These are phyloP conservation scores for Micromesistius poutassou DNA, from an alignment of 2,797 vertebrate genomes.

Conservation along the genomic window DNA sequence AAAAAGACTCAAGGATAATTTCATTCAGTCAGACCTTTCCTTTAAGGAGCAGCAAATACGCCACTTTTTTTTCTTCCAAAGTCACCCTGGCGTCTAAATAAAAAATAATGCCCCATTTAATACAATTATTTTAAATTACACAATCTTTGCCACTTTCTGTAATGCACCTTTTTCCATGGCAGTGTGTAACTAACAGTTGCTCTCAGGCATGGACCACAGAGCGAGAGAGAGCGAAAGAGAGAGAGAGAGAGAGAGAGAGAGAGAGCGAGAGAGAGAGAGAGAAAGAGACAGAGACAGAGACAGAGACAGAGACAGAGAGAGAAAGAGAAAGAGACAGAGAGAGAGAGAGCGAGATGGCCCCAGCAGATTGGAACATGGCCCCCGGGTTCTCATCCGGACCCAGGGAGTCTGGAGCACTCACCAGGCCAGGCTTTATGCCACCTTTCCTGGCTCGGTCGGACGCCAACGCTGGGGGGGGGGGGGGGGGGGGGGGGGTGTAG, in stretches of 20 bases:
- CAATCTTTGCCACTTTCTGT: constrained; percentile 7
- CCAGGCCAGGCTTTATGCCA: constrained; percentile 61
- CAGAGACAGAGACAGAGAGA: constrained; percentile 22
- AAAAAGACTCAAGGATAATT: not conserved
- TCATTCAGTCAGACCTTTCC: not conserved
- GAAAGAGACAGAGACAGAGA: constrained; percentile 26
- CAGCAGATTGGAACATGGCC: constrained; percentile 36
- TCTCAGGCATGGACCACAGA: not conserved
- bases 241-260: constrained; percentile 22
- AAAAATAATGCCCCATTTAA: constrained; percentile 49
- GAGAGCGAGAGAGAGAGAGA: constrained; percentile 24
- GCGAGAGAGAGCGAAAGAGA: constrained; percentile 24
- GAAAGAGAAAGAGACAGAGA: constrained; percentile 28
- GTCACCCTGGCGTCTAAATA: constrained; percentile 39
- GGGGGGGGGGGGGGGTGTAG: constrained; percentile 35
- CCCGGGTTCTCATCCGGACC: constrained; percentile 44
- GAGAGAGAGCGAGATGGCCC: constrained; percentile 32
- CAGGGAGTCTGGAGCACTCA: constrained; percentile 50
- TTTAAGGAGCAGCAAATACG: not conserved
- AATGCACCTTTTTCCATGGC: constrained; percentile 40
- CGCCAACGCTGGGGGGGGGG: constrained; percentile 28
- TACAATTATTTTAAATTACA: constrained; percentile 21
- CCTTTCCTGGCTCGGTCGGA: constrained; percentile 59
- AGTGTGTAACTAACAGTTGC: constrained; percentile 7
- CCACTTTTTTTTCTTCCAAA: constrained; percentile 33